phyloP scores from a whole-genome alignment of 2,888 invertebrate species.

The Idaea straminata region DNA sequence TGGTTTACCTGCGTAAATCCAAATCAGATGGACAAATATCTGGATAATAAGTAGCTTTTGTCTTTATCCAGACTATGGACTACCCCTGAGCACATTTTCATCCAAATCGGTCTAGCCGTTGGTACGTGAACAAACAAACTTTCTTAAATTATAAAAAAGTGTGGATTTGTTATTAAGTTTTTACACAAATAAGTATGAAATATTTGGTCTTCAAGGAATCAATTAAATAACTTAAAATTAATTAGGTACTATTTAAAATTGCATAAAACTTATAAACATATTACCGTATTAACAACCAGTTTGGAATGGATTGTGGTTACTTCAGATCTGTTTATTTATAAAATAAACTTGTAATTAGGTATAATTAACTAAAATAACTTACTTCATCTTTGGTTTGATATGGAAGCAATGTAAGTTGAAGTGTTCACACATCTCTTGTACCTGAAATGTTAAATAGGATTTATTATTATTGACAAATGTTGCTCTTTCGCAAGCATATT shows the following conservation, averaged over 20 bases:
- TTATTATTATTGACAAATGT: no score
- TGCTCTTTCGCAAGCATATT: no score
- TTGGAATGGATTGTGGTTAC: constrained; percentile 15
- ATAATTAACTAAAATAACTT: constrained; percentile 30
- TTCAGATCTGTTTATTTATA: constrained; percentile 25
- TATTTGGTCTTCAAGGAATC: background rate
- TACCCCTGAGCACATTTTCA: no score
- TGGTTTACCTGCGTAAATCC: no score
- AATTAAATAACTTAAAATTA: background rate
- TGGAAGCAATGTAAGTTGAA: constrained; percentile 93
- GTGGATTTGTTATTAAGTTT: no score
- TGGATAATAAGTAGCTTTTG: no score
- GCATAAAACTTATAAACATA: background rate
- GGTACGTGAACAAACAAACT: no score
- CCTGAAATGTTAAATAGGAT: constrained; percentile 79
- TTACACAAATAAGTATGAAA: background rate
- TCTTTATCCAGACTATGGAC: no score
- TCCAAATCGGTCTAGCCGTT: no score
- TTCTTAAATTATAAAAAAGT: no score
- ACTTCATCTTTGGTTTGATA: constrained; percentile 71
- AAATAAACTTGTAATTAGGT: constrained; percentile 10
- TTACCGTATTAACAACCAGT: constrained; percentile 9
- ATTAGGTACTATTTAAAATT: background rate
- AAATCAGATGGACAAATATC: no score
- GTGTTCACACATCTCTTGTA: constrained; percentile 97